Base-by-base conservation (phyloP, 1,140 invertebrate species). In the Ceratitis capitata region DNA sequence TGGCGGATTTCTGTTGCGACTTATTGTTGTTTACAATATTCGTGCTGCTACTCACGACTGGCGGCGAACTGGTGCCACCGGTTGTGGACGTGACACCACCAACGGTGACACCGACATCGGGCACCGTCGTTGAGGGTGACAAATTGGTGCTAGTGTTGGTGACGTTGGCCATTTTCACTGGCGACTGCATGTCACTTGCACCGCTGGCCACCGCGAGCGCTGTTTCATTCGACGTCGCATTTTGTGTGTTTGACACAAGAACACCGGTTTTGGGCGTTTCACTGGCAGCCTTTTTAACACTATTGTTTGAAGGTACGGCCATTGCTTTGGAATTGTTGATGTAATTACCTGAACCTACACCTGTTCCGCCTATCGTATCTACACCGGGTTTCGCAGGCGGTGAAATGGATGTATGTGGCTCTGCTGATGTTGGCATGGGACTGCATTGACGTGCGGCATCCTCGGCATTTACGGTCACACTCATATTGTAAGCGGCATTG, bases 31-130 rank as follows among this genome's bases (percentile, higher is more conserved):
- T 83, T 9, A 85, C 83, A 61, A 87, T 61, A 83, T 86, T 90
- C 58, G 90, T 91, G 86, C 90, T 91, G 87, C 90, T 91, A 85
- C 90, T 91, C 39, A 91, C 90, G 83, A 91, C 89, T 14, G 90
- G 90, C 53, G 90, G 90, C 12, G 90, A 86, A 42, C 86, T 89
- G 82, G 87, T 89, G 86, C 90, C 90, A 87, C 90, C 89, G 23
- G 90, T 91, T 19, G 90, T 91, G 32, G 90, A 91, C 1, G 90
- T 91, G 35, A 91, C 90, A n/a, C 86, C 89, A 42, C 84, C 64
- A 16, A 86, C 88, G 26, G 87, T 87, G 1, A 86, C 87, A 51
- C 89, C 89, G 7, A 86, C 87, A 61, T 90, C 90, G 7, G 90
- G 87, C 14, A 89, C 87, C 29, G 56, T 85, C 3, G 86, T 58